Percentiles rank a stretch among this genome's conserved stretches.
Conservation (phyloP, 2,888 invertebrate species). For the Ectemnius continuus region DNA sequence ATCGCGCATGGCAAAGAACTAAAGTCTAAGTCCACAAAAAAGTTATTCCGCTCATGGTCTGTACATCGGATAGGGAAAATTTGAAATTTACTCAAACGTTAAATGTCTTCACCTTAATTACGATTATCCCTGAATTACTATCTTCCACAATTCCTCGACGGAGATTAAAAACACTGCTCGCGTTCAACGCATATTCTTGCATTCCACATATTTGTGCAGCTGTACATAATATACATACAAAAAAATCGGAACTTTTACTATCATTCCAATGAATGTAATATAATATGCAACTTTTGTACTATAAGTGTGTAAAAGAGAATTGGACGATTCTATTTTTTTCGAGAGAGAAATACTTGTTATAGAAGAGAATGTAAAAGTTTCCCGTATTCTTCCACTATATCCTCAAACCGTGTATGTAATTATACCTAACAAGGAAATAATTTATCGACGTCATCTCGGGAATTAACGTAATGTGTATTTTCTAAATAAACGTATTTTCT, state of each 20-base stretch:
- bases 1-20: constrained; percentile 75
- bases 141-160: constrained; percentile 24
- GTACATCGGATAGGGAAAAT: constrained; percentile 77
- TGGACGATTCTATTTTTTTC: too few relatives aligned
- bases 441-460: too few relatives aligned
- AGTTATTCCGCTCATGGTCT: constrained; percentile 77
- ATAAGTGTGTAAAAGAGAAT: constrained; percentile 29
- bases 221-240: constrained; percentile 37
- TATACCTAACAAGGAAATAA: too few relatives aligned
- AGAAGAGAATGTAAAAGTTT: too few relatives aligned
- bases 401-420: too few relatives aligned
- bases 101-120: constrained; percentile 14
- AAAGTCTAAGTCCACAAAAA: constrained; percentile 72
- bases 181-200: constrained; percentile 11
- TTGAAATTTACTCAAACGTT: constrained; percentile 54
- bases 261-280: constrained; percentile 36
- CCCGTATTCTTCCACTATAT: too few relatives aligned
- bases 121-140: constrained; percentile 13
- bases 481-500: too few relatives aligned
- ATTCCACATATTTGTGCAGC: constrained; percentile 27
- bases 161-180: constrained; percentile 2
- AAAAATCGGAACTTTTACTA: constrained; percentile 23
- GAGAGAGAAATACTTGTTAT: too few relatives aligned
- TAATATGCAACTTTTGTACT: constrained; percentile 36
- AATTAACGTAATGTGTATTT: too few relatives aligned